Evolutionary conservation across 2,888 invertebrate genomes (phyloP).

Genomic region (Synanthedon andrenaeformis): DNA sequence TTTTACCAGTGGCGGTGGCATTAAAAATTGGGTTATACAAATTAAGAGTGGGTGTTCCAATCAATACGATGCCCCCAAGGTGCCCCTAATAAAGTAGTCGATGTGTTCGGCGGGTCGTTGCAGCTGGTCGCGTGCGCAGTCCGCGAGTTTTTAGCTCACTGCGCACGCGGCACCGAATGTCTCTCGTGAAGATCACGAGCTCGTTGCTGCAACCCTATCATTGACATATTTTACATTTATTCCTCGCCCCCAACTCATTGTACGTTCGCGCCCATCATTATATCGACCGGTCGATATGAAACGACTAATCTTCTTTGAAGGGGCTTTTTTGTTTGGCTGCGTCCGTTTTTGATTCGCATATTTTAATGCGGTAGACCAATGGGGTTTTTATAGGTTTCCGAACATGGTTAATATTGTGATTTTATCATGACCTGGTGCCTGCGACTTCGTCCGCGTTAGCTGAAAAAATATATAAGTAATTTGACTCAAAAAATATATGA

Average conservation of each 20-base stretch:
- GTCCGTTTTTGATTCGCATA: neutral
- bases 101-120: constrained; percentile 19
- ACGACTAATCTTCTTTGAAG: constrained; percentile 13
- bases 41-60: neutral
- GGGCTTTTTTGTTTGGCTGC: neutral
- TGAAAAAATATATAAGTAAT: too few species aligned
- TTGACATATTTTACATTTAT: constrained; percentile 35
- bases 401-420: too few species aligned
- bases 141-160: constrained; percentile 19
- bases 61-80: constrained; percentile 8
- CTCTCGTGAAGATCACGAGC: constrained; percentile 14
- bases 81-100: constrained; percentile 17
- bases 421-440: too few species aligned
- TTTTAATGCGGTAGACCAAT: neutral
- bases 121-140: constrained; percentile 43
- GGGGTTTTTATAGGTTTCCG: too few species aligned
- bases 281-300: constrained; percentile 20
- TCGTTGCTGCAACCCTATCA: constrained; percentile 24
- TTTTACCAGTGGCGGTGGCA: neutral
- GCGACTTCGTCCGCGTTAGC: too few species aligned
- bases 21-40: neutral
- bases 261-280: constrained; percentile 38
- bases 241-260: constrained; percentile 32
- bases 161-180: constrained; percentile 27
- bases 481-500: too few species aligned